Evolutionary conservation across 1,140 invertebrate species (phyloP).

Genomic region (Andrena cerasifolii): DNA sequence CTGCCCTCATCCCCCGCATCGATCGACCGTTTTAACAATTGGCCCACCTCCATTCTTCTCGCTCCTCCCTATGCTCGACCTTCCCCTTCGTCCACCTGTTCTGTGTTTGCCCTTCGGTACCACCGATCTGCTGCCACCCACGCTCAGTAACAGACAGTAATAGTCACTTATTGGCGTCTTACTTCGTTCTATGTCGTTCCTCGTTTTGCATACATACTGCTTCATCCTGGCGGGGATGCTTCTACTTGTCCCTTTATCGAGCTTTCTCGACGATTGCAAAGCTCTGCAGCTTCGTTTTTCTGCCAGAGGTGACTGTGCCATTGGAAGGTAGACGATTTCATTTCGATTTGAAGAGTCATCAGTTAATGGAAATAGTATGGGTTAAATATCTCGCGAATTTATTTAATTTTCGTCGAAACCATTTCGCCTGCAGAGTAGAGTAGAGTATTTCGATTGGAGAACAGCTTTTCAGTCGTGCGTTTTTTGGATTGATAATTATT

Average conservation of each 20-base stretch:
- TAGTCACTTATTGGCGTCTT: background rate
- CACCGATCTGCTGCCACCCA: background rate
- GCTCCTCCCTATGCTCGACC: background rate
- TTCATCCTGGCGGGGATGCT: background rate
- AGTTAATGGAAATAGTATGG: too few relatives aligned
- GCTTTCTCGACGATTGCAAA: constrained; percentile 15
- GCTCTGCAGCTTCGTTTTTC: too few relatives aligned
- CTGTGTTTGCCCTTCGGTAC: background rate
- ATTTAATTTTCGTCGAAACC: background rate
- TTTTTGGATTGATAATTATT: too few relatives aligned
- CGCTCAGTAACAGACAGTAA: background rate
- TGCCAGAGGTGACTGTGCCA: too few relatives aligned
- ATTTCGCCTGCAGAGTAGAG: too few relatives aligned
- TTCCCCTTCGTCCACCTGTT: background rate
- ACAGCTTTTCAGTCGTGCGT: too few relatives aligned
- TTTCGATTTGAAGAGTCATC: constrained; percentile 12
- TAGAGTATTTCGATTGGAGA: too few relatives aligned
- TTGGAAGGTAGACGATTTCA: background rate
- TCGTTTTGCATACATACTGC: too few relatives aligned
- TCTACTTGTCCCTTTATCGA: background rate
- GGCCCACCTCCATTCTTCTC: background rate
- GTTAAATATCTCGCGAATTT: background rate
- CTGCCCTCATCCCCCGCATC: background rate
- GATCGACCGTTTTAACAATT: background rate
- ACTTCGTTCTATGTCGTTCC: background rate